Base-by-base conservation (phyloP, 2,888 invertebrate genomes). In the Thalpophila matura region DNA sequence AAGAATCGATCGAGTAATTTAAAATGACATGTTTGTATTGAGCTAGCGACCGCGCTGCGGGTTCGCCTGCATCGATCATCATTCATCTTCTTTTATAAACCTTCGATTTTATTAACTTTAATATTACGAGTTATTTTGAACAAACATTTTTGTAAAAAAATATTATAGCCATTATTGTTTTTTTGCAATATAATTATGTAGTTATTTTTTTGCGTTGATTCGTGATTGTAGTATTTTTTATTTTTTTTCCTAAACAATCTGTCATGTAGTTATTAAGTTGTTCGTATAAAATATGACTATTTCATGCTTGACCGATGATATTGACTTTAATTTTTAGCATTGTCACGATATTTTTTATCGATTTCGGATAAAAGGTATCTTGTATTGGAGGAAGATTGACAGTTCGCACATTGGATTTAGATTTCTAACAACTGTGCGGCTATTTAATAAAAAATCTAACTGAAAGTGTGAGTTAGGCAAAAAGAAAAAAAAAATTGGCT, bases 1-100 rank as follows among this genome's bases (percentile, higher is more conserved):
- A 82, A 77, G 77, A 81, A 84, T 84, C 79, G 82, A 79, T 80
- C 67, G 66, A 62, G 72, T 84, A 83, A 86, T 87, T 86, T 84
- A 83, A 85, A 82, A 74, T 77, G 82, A 85, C 80, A 79, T 78
- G 77, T 84, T 83, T 84, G 82, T 79, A 70, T 72, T 62, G 57
- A 69, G 50, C 73, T 78, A 79, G 80, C 55, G 73, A 69, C 64
- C 64, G 67, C 74, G 54, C 71, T 43, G 65, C 58, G 54, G 68
- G 46, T 72, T 71, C 20, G 64, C 54, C 40, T 67, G 79, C 63
- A 74, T 80, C 81, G 55, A 80, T 76, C 77, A 78, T 78, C 58
- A 66, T 73, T 80, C 73, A 68, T 78, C 68, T 68, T 79, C 47
- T 65, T 68, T 77, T 77, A 61, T 60, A 58, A 56, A 22, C 46